Percentiles rank a stretch among this genome's conserved stretches.
phyloP scores from a whole-genome alignment of 2,888 invertebrate genomes.

The Arrhopalites spinosus region DNA sequence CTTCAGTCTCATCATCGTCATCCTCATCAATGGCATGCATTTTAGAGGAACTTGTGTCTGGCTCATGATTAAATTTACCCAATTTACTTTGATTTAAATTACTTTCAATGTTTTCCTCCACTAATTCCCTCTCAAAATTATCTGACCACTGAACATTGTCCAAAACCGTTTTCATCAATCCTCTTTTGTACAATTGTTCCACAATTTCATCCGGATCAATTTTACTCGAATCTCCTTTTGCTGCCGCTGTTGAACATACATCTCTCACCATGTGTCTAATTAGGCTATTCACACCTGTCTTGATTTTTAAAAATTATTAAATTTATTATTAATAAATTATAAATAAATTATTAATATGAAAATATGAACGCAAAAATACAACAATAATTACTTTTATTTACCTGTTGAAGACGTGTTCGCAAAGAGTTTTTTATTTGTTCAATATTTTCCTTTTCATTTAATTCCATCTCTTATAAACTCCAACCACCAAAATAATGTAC shows the following conservation, averaged over 20 bases:
- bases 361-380: background rate
- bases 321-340: background rate
- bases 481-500: too few relatives aligned
- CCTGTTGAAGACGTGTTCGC: slow-evolving; percentile 39
- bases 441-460: slow-evolving; percentile 28
- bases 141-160: slow-evolving; percentile 30
- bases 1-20: background rate
- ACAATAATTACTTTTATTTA: slow-evolving; percentile 2
- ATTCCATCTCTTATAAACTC: too few relatives aligned
- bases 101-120: background rate
- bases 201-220: slow-evolving; percentile 45
- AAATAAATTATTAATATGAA: background rate
- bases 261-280: slow-evolving; percentile 45
- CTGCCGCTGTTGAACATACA: slow-evolving; percentile 26
- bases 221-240: slow-evolving; percentile 19
- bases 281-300: slow-evolving; percentile 44
- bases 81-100: background rate
- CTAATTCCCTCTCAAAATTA: slow-evolving; percentile 1
- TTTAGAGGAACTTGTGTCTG: background rate
- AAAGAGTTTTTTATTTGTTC: slow-evolving; percentile 41
- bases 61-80: background rate
- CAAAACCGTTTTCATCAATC: slow-evolving; percentile 40
- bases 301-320: too few relatives aligned
- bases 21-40: background rate
- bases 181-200: slow-evolving; percentile 43